Evolutionary conservation across 1,140 invertebrate genomes (phyloP), one percentile per base, ranked within the genome.

Genomic region (Venustaconcha ellipsiformis): DNA sequence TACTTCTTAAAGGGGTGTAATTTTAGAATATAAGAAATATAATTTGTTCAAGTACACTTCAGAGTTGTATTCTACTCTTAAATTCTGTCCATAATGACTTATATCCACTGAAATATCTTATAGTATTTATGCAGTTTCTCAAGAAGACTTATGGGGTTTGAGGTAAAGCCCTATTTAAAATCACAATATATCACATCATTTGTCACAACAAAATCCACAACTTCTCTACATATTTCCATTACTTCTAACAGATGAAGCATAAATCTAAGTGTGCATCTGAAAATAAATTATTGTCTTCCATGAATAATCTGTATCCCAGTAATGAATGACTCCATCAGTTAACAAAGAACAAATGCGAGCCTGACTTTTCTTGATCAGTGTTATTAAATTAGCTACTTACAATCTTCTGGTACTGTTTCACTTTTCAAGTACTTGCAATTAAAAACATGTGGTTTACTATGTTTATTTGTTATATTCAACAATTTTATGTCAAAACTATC

Each of bases 161-260:
- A 37, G 2, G 30, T 37, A 37, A 37, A 37, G 30, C 2, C 30
- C 5, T 37, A 2, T 37, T 37, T 37, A 5, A 5, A 37, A 37
- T 37, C 30, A 37, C 5, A 37, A 37, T 37, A 37, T 37, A 37
- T 37, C n/a, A n/a, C n/a, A n/a, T n/a, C n/a, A n/a, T n/a, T 67
- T 56, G 48, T n/a, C 66, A 14, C 64, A 14, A 55, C 62, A 23
- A 3, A 57, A 30, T 73, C 62, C 15, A 73, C 14, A 20, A 23
- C 58, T 20, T 66, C 62, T n/a, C 63, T 73, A 63, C 71, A 73
- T 17, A 26, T 66, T 26, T 73, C 71, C 18, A 73, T 64, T 3
- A 73, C 71, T 57, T 18, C 30, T 17, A 73, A 58, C 14, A 73
- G 65, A 48, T 73, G 55, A 20, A 23, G n/a, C 18, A 73, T 67